These are phyloP conservation scores for Drosophila helvetica DNA, from an alignment of 2,888 invertebrate species.

Conservation along the genomic window DNA sequence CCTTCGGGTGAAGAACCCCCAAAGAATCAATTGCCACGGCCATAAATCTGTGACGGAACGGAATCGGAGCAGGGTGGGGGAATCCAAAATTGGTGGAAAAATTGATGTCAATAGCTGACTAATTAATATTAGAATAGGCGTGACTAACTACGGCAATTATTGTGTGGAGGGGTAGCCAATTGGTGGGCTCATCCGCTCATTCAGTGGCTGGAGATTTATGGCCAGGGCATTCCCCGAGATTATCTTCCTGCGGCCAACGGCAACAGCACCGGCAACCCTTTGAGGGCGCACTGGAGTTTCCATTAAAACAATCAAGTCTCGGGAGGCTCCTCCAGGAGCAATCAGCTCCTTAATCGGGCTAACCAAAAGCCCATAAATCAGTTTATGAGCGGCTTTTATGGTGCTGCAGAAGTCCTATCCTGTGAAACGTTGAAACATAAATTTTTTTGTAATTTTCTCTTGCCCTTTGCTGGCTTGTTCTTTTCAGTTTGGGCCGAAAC, in stretches of 20 bases:
- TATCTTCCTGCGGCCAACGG: background rate
- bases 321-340: slow-evolving; percentile 37
- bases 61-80: slow-evolving; percentile 15
- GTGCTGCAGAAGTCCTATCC: slow-evolving; percentile 14
- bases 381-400: slow-evolving; percentile 81
- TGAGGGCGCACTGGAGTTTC: slow-evolving; percentile 17
- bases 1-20: slow-evolving; percentile 48
- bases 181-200: slow-evolving; percentile 52
- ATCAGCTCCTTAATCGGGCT: slow-evolving; percentile 67
- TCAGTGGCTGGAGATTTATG: slow-evolving; percentile 56
- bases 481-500: slow-evolving; percentile 95
- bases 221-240: slow-evolving; percentile 12
- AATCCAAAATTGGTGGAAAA: slow-evolving; percentile 5
- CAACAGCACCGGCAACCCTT: slow-evolving; percentile 27
- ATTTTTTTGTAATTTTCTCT: slow-evolving; percentile 71
- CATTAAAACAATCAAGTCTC: slow-evolving; percentile 56
- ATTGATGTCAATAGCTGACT: slow-evolving; percentile 52
- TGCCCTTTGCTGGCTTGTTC: slow-evolving; percentile 81
- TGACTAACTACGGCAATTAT: slow-evolving; percentile 70
- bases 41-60: slow-evolving; percentile 63
- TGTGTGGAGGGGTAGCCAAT: slow-evolving; percentile 21
- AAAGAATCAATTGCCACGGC: slow-evolving; percentile 63
- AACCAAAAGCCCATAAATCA: slow-evolving; percentile 82
- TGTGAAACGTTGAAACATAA: slow-evolving; percentile 72
- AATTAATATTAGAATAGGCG: slow-evolving; percentile 71